Evolutionary conservation across 2,797 vertebrate genomes (phyloP), one percentile per base, ranked within the genome.

Genomic region (Pogoniulus pusillus): DNA sequence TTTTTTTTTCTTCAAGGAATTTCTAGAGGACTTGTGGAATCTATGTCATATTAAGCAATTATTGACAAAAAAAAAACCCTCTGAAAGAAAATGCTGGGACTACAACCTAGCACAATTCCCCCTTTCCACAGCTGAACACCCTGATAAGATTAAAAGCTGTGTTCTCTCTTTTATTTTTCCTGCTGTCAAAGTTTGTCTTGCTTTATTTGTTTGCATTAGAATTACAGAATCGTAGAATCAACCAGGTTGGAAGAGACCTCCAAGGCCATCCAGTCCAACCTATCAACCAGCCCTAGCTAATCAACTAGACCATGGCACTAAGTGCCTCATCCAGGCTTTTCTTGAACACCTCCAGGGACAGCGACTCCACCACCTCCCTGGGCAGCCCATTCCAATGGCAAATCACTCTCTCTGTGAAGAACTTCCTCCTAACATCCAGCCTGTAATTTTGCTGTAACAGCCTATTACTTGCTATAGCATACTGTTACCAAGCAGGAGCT

Each of bases 401-500:
- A n/a, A n/a, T n/a, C n/a, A n/a, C n/a, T n/a, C n/a, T n/a, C n/a
- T n/a, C n/a, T n/a, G n/a, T n/a, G n/a, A n/a, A n/a, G n/a, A n/a
- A n/a, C n/a, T n/a, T n/a, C n/a, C n/a, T n/a, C n/a, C n/a, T n/a
- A n/a, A n/a, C n/a, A n/a, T n/a, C n/a, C n/a, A n/a, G n/a, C n/a
- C n/a, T n/a, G n/a, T n/a, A n/a, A n/a, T n/a, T n/a, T n/a, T n/a
- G n/a, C n/a, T n/a, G n/a, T n/a, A n/a, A n/a, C n/a, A n/a, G n/a
- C n/a, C n/a, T n/a, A n/a, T n/a, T 92, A 65, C 92, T 92, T 92
- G 55, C 79, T 90, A 60, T 88, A 85, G 79, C 66, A 81, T 7
- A n/a, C 12, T 27, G 10, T 57, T 90, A 85, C 47, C 80, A 54
- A 86, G 77, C 62, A 55, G 73, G 65, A 75, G 74, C 54, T 66